These are phyloP conservation scores for Tiaroga cobitis DNA, from an alignment of 2,797 vertebrate genomes.

Conservation along the genomic window DNA sequence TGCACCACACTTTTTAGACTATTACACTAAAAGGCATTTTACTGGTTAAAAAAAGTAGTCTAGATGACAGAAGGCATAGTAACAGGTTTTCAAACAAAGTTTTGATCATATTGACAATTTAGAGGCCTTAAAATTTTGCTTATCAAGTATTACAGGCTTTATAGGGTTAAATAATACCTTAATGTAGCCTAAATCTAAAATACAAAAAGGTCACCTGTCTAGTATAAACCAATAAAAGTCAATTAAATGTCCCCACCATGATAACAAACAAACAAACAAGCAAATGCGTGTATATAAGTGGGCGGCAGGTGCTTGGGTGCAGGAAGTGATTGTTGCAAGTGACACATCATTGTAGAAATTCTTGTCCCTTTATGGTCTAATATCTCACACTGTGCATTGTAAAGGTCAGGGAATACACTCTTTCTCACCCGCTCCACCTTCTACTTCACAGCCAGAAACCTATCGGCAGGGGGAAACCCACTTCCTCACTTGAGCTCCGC, in stretches of 20 bases:
- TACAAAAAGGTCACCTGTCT: neutral
- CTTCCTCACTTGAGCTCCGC: conserved; percentile 20
- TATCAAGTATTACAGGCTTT: neutral
- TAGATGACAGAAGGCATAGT: neutral
- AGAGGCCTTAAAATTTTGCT: neutral
- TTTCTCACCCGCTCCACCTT: conserved; percentile 16
- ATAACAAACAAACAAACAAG: neutral
- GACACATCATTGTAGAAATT: neutral
- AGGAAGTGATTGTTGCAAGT: neutral
- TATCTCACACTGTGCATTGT: neutral
- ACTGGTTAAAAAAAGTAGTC: neutral
- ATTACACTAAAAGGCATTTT: neutral
- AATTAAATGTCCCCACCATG: neutral
- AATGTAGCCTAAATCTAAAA: neutral
- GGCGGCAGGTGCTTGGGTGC: too few species aligned
- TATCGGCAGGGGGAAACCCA: conserved; percentile 26
- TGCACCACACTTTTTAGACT: neutral
- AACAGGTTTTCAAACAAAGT: neutral
- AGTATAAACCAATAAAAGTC: neutral
- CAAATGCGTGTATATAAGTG: neutral
- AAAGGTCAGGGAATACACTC: conserved; percentile 54
- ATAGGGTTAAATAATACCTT: neutral
- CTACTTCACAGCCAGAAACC: conserved; percentile 3
- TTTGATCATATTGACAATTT: neutral
- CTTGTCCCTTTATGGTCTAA: neutral